Base-by-base conservation (phyloP, 1,140 invertebrate genomes). In the Pseudomyrmex flavicornis region DNA sequence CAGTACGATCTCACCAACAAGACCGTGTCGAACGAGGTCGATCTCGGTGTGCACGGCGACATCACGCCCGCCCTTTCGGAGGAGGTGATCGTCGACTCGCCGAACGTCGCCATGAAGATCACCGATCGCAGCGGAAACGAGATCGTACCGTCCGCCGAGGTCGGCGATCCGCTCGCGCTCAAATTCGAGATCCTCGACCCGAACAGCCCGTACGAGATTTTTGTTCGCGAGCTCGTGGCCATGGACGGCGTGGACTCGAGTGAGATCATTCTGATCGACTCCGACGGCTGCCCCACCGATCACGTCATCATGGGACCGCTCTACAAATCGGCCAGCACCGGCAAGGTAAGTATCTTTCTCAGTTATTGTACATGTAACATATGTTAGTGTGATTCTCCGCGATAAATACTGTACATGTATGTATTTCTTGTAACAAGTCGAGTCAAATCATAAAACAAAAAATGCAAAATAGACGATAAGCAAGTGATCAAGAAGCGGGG, bases 1-100 rank as follows among this genome's bases (percentile, higher is more conserved):
- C 98, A 98, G 91, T 99, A 98, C 93, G 98, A 99, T 93, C 95
- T 99, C 58, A 98, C 97, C 77, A 99, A 99, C 93, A 98, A 98
- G 94, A 98, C 97, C 44, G 98, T 99, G 8, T 97, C 97, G 10
- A 98, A 99, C 94, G 97, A 98, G 93, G 97, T 98, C 10, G 97
- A 98, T 92, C 95, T 98, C 59, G 97, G 97, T 62, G 97, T 98
- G n/a, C 96, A 97, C 84, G 97, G 97, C 68, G 98, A 98, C 89
- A 97, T 98, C 79, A 95, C 96, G 88, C 96, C 97, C 17, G 97
- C 96, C 2, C 94, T 97, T 46, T 97, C 96, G 46, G 97, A 97
- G 93, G 97, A 97, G 94, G 97, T 97, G 22, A 97, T 98, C 86
- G 98, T 99, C 17, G 98, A 98, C 91, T 98, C 98, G 65, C 98